Percentiles rank a stretch among this genome's conserved stretches.
phyloP scores from a whole-genome alignment of 2,113 vertebrate genomes.

The Pelecanus crispus region DNA sequence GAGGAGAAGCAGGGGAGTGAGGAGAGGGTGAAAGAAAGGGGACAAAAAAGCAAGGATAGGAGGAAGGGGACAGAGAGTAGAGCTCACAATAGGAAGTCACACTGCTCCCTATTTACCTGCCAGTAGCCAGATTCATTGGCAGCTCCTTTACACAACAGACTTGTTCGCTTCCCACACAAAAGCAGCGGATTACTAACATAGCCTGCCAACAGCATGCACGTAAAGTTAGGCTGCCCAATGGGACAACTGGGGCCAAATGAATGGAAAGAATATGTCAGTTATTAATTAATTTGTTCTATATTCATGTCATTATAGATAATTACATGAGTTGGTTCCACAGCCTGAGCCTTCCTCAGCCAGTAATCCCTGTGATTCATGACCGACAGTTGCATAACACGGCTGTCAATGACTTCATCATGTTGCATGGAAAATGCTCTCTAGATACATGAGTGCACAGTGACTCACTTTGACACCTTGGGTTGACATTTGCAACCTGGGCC shows the following conservation, averaged over 20 bases:
- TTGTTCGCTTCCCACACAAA: not conserved
- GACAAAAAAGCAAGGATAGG: not conserved
- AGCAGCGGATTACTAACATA: not conserved
- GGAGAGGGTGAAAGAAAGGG: not conserved
- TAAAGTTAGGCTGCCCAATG: not conserved
- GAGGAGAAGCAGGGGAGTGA: not conserved
- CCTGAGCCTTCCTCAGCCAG: not conserved
- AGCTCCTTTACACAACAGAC: not conserved
- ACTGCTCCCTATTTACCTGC: not conserved
- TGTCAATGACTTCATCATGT: constrained; percentile 27
- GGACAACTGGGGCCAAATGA: not conserved
- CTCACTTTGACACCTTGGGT: constrained; percentile 40
- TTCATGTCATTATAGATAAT: constrained; percentile 17
- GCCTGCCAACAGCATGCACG: not conserved
- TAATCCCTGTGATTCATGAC: constrained; percentile 11
- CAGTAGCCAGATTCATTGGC: not conserved
- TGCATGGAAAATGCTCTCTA: constrained; percentile 42
- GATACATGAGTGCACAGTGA: not conserved
- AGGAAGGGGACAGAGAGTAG: not conserved
- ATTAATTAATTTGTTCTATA: constrained; percentile 46
- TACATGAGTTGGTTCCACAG: not conserved
- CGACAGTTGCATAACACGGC: not conserved
- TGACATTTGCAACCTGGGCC: constrained; percentile 15
- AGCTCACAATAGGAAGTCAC: not conserved
- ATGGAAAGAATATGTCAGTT: not conserved